A percentile compares a stretch with the other conserved stretches of the same genome.
Conservation (phyloP, 2,113 vertebrate genomes). For the Butorides virescens region DNA sequence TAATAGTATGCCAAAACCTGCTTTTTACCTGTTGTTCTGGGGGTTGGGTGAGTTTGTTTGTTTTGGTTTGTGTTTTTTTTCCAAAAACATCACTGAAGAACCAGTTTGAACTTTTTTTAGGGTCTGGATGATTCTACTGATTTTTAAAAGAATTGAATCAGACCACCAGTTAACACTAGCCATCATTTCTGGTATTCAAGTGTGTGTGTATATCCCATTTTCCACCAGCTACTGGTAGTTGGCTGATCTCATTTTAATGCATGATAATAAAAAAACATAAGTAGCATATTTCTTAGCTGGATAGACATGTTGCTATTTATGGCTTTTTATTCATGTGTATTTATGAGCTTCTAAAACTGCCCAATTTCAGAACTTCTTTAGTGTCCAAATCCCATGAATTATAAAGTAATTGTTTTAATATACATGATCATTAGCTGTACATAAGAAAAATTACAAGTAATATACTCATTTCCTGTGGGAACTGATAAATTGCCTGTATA, state of each 20-base stretch:
- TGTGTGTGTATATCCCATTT: not conserved
- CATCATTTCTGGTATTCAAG: not conserved
- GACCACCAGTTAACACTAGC: not conserved
- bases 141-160: not conserved
- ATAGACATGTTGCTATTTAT: constrained; percentile 57
- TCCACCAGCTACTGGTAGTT: not conserved
- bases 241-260: not conserved
- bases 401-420: constrained; percentile 48
- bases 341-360: constrained; percentile 59
- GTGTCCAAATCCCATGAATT: constrained; percentile 47
- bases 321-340: constrained; percentile 36
- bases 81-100: not conserved
- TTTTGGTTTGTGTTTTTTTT: not conserved
- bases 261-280: constrained; percentile 1
- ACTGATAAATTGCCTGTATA: constrained; percentile 23
- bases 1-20: not conserved
- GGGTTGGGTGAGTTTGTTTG: not conserved
- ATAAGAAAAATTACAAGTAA: constrained; percentile 36
- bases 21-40: not conserved
- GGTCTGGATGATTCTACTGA: not conserved
- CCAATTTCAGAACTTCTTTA: constrained; percentile 39
- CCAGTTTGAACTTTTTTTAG: not conserved
- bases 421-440: constrained; percentile 23
- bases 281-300: constrained; percentile 39
- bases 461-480: constrained; percentile 48